Conservation (phyloP, 2,113 vertebrate genomes). For the Peromyscus polionotus region DNA sequence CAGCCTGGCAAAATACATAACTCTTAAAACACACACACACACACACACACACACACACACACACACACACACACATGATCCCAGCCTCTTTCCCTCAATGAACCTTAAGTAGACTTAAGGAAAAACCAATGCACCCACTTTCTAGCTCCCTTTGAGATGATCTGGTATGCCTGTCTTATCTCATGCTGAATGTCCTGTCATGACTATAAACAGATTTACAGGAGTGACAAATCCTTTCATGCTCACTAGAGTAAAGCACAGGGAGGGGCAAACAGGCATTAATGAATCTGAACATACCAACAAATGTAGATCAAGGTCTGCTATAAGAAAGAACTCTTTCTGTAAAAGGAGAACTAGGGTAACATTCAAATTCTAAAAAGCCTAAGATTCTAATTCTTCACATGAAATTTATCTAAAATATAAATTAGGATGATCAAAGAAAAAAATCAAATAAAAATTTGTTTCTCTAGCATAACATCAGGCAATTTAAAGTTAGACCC, state of each 20-base stretch:
- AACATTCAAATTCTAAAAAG: not conserved
- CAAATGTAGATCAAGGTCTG: not conserved
- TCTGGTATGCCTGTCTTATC: not conserved
- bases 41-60: too few relatives aligned
- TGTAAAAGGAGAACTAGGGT: not conserved
- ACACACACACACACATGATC: not conserved
- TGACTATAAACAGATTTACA: not conserved
- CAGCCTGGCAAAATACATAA: not conserved
- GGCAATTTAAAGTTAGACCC: not conserved
- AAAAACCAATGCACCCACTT: not conserved
- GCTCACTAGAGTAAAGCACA: constrained; percentile 8
- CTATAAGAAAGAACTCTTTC: constrained; percentile 15
- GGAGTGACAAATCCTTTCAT: not conserved
- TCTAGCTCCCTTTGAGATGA: not conserved
- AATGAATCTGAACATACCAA: not conserved
- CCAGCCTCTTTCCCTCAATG: not conserved
- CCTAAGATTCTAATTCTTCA: not conserved
- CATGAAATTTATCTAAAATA: not conserved
- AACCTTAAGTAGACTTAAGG: not conserved
- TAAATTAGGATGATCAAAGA: not conserved
- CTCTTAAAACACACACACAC: too few relatives aligned
- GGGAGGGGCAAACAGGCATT: not conserved
- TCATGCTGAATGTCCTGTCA: not conserved
- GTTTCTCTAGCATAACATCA: not conserved
- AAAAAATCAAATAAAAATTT: constrained; percentile 42